Base-by-base conservation (phyloP, 2,888 invertebrate genomes). In the Tipula confusa region DNA sequence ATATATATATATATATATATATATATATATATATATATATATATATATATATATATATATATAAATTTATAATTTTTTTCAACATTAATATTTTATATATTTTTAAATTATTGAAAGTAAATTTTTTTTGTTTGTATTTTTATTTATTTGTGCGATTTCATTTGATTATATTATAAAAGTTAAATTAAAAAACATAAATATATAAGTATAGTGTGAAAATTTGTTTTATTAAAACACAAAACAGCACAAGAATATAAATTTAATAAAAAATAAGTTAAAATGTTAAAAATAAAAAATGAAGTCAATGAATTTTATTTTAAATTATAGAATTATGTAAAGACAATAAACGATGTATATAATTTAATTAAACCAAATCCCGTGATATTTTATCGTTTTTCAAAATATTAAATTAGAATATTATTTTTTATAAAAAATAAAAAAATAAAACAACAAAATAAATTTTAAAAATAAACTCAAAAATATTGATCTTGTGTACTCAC, bases 401-500 rank as follows among this genome's bases (percentile, higher is more conserved):
- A n/a, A 18, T 48, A 28, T 82, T 48, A 29, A 11, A n/a, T 82
- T 11, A 82, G 11, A 18, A 36, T 1, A 29, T 82, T 43, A 31
- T 48, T 64, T n/a, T 84, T 82, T 15, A 29, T 18, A 82, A 64
- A 29, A n/a, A n/a, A n/a, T n/a, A n/a, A n/a, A n/a, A n/a, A n/a
- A n/a, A n/a, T n/a, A n/a, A n/a, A 82, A 82, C 28, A 24, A 48
- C 15, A 64, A 64, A n/a, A 64, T 64, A 64, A 64, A 64, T 64
- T 64, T 24, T 24, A 43, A 43, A 36, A 36, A 9, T 3, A 9
- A 36, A 7, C n/a, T 9, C 36, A 36, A 36, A n/a, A n/a, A 15
- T 43, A 43, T 43, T 43, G 15, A 64, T 84, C 18, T 36, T 80
- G 13, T 64, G 87, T 93, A 96, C 96, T 97, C 94, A 97, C 97